These are phyloP conservation scores for Eidolon helvum DNA, from an alignment of 2,113 vertebrate species.

Conservation along the genomic window DNA sequence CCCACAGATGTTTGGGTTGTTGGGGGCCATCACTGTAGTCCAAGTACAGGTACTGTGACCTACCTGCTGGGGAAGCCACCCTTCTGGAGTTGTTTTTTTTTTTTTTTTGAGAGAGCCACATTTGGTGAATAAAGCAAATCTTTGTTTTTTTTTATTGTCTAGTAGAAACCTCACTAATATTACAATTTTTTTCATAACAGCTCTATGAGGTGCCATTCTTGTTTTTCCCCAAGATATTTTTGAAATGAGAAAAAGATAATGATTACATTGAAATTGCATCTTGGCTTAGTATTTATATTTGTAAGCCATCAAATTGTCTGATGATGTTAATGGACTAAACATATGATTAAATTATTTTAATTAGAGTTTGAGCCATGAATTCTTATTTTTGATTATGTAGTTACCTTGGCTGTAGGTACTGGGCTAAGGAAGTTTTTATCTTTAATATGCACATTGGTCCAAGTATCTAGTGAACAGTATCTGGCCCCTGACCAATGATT, in stretches of 20 bases:
- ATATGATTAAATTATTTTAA: slow-evolving; percentile 24
- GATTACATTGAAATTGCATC: not conserved
- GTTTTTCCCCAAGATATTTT: not conserved
- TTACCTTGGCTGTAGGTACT: not conserved
- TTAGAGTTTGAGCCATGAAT: not conserved
- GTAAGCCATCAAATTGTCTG: not conserved
- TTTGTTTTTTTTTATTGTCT: not conserved
- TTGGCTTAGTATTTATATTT: not conserved
- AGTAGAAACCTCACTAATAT: not conserved
- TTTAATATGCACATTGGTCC: not conserved
- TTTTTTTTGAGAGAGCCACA: not conserved
- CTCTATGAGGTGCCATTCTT: not conserved
- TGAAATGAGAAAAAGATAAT: not conserved
- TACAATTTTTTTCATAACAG: not conserved
- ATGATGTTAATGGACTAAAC: not conserved
- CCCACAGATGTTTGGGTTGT: not conserved
- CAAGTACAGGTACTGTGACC: not conserved
- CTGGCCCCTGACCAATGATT: not conserved
- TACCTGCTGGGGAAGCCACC: no score
- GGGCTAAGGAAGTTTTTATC: not conserved
- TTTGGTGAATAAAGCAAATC: not conserved
- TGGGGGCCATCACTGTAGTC: no score
- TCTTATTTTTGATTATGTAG: not conserved
- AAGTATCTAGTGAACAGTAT: not conserved
- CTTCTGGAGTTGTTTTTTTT: not conserved